These are phyloP conservation scores for Helarctos malayanus DNA, from an alignment of 2,797 vertebrate genomes.

Conservation along the genomic window DNA sequence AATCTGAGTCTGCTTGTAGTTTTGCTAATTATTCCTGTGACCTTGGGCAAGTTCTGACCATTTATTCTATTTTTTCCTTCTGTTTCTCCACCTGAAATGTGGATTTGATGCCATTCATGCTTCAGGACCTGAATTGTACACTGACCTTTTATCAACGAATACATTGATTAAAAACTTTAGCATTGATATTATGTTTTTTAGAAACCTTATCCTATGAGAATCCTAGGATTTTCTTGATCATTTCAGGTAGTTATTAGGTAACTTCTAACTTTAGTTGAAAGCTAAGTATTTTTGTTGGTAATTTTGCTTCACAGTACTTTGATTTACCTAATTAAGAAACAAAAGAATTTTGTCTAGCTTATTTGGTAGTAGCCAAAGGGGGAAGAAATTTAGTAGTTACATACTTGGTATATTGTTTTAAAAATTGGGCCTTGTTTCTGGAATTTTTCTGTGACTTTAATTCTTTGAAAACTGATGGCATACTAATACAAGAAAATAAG, in stretches of 20 bases:
- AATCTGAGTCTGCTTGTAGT: constrained; percentile 22
- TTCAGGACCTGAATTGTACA: constrained; percentile 20
- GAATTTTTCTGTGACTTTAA: constrained; percentile 13
- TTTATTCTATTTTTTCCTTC: background rate
- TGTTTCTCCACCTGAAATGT: constrained; percentile 69
- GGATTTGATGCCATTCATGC: constrained; percentile 29
- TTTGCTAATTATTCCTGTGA: constrained; percentile 62
- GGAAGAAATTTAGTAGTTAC: background rate
- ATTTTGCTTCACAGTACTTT: constrained; percentile 59
- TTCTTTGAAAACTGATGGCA: constrained; percentile 46
- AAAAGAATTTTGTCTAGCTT: background rate
- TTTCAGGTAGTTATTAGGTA: constrained; percentile 33
- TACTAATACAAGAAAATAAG: constrained; percentile 12
- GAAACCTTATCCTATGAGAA: background rate
- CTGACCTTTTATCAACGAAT: background rate
- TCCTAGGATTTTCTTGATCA: constrained; percentile 33
- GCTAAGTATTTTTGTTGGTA: background rate
- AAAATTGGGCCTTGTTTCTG: constrained; percentile 20
- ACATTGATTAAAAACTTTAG: constrained; percentile 19
- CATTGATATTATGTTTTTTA: constrained; percentile 48
- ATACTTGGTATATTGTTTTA: background rate
- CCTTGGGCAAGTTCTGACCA: constrained; percentile 60
- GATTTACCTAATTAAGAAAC: constrained; percentile 50
- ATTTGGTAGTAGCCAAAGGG: background rate
- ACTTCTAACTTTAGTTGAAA: constrained; percentile 57